Conservation (phyloP, 2,113 vertebrate genomes). For the Leptobrachium ailaonicum region DNA sequence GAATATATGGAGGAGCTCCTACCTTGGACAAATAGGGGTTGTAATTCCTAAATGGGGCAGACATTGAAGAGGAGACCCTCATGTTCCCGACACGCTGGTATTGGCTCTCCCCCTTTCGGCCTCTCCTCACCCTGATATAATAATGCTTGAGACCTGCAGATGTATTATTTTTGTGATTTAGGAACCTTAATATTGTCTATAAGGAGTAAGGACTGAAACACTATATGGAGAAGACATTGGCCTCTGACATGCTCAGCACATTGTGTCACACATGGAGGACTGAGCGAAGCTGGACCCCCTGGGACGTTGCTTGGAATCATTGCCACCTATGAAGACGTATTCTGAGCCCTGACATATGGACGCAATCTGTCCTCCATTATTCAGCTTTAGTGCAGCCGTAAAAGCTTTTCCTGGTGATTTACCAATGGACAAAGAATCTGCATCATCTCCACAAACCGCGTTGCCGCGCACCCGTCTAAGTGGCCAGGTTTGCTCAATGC, state of each 20-base stretch:
- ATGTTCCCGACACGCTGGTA: too few relatives aligned
- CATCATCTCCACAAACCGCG: constrained; percentile 23
- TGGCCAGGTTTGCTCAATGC: constrained; percentile 17
- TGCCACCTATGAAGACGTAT: background rate
- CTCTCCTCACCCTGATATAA: too few relatives aligned
- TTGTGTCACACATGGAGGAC: background rate
- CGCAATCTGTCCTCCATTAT: constrained; percentile 24
- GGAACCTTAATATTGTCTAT: background rate
- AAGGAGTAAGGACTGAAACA: background rate
- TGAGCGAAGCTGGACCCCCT: background rate
- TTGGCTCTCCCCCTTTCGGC: too few relatives aligned
- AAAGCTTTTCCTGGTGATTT: constrained; percentile 5
- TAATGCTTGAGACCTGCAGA: too few relatives aligned
- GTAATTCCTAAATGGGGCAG: too few relatives aligned
- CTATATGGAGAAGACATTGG: too few relatives aligned
- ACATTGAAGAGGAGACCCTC: too few relatives aligned
- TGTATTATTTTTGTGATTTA: too few relatives aligned
- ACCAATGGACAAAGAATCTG: constrained; percentile 11
- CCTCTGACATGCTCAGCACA: too few relatives aligned
- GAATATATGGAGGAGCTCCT: background rate
- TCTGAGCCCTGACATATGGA: constrained; percentile 15
- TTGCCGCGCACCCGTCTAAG: constrained; percentile 22
- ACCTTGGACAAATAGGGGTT: too few relatives aligned
- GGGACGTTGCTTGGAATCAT: background rate
- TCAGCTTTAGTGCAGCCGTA: constrained; percentile 1